A percentile compares a stretch with the other conserved stretches of the same genome.
Conservation (phyloP, 2,113 vertebrate species). For the Pseudopipra pipra region DNA sequence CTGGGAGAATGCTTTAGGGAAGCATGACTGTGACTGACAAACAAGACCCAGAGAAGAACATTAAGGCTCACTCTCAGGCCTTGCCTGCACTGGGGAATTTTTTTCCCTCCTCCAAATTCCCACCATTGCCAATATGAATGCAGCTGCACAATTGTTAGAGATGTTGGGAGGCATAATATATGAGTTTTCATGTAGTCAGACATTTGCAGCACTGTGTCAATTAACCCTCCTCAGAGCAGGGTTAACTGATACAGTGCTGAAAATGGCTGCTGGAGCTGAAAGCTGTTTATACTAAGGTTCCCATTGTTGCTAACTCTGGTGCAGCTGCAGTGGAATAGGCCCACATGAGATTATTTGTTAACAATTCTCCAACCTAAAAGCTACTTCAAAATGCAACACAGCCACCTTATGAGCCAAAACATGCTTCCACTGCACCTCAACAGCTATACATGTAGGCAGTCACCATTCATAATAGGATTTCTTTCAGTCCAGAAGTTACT, state of each 20-base stretch:
- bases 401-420: not conserved
- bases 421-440: not conserved
- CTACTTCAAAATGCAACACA: not conserved
- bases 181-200: constrained; percentile 56
- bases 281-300: constrained; percentile 44
- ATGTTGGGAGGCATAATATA: constrained; percentile 51
- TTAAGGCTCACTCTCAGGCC: constrained; percentile 33
- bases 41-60: constrained; percentile 21
- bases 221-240: constrained; percentile 62
- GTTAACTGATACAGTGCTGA: constrained; percentile 66
- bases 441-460: not conserved
- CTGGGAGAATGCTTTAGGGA: constrained; percentile 27
- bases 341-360: constrained; percentile 22
- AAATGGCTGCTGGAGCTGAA: constrained; percentile 49
- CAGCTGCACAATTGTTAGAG: constrained; percentile 59
- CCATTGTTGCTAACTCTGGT: constrained; percentile 48
- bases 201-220: constrained; percentile 61
- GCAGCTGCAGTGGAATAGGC: constrained; percentile 60
- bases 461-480: not conserved
- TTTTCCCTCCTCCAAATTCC: constrained; percentile 44
- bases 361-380: not conserved
- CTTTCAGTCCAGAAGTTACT: not conserved
- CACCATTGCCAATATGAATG: constrained; percentile 39
- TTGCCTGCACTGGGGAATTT: constrained; percentile 23
- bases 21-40: constrained; percentile 21